Conservation (phyloP, 2,888 invertebrate genomes). For the Philereme transversata region DNA sequence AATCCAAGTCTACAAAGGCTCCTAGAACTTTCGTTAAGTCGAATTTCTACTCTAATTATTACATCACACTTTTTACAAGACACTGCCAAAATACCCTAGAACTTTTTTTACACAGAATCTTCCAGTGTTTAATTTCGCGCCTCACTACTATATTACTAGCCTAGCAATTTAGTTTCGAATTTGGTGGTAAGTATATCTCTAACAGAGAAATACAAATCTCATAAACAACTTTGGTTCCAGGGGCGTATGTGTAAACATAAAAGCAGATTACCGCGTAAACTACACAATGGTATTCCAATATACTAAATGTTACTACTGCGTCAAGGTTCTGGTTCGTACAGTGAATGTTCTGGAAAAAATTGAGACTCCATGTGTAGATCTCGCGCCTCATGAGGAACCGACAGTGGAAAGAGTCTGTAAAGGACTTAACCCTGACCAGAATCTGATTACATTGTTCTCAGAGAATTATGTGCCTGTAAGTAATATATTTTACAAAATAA, state of each 20-base stretch:
- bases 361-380: constrained; percentile 92
- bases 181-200: too few species aligned
- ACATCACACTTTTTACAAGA: too few species aligned
- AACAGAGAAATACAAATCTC: too few species aligned
- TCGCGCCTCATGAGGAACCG: constrained; percentile 86
- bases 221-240: constrained; percentile 51
- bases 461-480: constrained; percentile 93
- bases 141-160: too few species aligned
- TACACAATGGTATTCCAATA: constrained; percentile 92
- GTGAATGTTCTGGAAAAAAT: constrained; percentile 95
- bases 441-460: constrained; percentile 92
- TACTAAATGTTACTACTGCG: constrained; percentile 91
- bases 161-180: too few species aligned
- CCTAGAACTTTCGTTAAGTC: too few species aligned
- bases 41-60: too few species aligned
- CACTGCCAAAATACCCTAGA: too few species aligned
- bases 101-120: too few species aligned
- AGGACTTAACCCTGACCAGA: constrained; percentile 90
- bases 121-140: too few species aligned
- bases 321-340: constrained; percentile 92
- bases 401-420: constrained; percentile 90
- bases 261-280: constrained; percentile 90
- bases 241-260: constrained; percentile 89
- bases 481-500: constrained; percentile 27
- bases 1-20: too few species aligned